Evolutionary conservation across 1,140 invertebrate species (phyloP), one percentile per base, ranked within the genome.

Genomic region (Druon quercuslanigerum): DNA sequence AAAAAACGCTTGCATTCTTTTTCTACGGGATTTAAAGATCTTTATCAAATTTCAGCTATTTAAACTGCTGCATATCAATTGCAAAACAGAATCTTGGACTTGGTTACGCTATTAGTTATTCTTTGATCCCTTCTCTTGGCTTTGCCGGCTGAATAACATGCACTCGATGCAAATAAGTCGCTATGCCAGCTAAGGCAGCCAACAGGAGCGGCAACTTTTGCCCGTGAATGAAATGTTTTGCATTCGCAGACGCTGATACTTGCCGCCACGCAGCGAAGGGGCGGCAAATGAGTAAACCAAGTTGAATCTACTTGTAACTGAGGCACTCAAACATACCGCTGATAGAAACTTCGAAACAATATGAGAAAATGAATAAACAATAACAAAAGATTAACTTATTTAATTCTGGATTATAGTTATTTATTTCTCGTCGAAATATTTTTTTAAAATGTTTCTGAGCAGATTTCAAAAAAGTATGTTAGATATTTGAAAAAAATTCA

Each of bases 171-270:
- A 46, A 46, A 46, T 46, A 46, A 46, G 7, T 46, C 40, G 6
- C 40, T 46, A 46, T 46, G 40, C 40, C 40, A 46, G 40, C 40
- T 46, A 46, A 46, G 40, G 40, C 40, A 46, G 40, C 40, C 40
- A 46, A 46, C 40, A 46, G 40, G 40, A 46, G 40, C 79, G 74
- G 73, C 79, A 78, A 79, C 70, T 14, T 20, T 77, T 77, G 78
- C 79, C 75, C 87, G 88, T 91, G 89, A 91, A 91, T 90, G 89
- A 90, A 86, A 90, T 91, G 87, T 88, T 91, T 90, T 88, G 89
- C 90, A 90, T 90, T 90, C 89, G 89, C 90, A 90, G 90, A 90
- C 90, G 88, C 87, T 87, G 89, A 91, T 84, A 82, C 82, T 83
- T 75, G 78, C 50, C 52, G 66, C 76, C 71, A 72, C 73, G 72